Base-by-base conservation (phyloP, 2,113 vertebrate genomes). In the Geococcyx californianus region DNA sequence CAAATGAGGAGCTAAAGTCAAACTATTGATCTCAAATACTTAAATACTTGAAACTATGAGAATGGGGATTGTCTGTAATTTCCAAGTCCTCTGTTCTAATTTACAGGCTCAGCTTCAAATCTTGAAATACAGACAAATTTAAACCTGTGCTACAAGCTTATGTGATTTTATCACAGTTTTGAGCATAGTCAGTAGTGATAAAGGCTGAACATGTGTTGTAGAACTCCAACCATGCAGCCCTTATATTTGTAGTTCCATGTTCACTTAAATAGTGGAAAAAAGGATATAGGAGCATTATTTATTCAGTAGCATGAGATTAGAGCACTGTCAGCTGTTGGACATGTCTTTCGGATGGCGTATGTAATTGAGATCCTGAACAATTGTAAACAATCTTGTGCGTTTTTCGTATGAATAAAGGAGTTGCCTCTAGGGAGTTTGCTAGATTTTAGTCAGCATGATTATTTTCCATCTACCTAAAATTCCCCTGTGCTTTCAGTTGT, bases 301-400 rank as follows among this genome's bases (percentile, higher is more conserved):
- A 88, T 94, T 91, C 93, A 90, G 69, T 38, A 92, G 64, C 28
- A 45, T 38, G 36, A 84, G 58, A 87, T 70, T 36, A 89, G 72
- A 70, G 40, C 44, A 19, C 72, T 83, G 87, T 88, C 90, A 92
- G 94, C 90, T 90, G 34, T 86, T 93, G 85, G 89, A 82, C 68
- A 23, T 85, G 78, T 83, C 68, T 96, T 96, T 95, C 90, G 85
- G 67, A 49, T 93, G 58, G 68, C 68, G 54, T n/a, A 28, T 52
- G 72, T 84, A 93, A 96, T 93, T 81, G 90, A 95, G 85, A 93
- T 81, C 76, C 64, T 33, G 85, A 89, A 56, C 76, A 94, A 77
- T 86, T 94, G 72, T 88, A 84, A 96, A 94, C 83, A 94, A 55
- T 88, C 72, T 54, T 70, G 67, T 86, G 85, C 75, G 40, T 79